These are phyloP conservation scores for Tenebrio molitor DNA, from an alignment of 1,140 invertebrate genomes.

Conservation along the genomic window DNA sequence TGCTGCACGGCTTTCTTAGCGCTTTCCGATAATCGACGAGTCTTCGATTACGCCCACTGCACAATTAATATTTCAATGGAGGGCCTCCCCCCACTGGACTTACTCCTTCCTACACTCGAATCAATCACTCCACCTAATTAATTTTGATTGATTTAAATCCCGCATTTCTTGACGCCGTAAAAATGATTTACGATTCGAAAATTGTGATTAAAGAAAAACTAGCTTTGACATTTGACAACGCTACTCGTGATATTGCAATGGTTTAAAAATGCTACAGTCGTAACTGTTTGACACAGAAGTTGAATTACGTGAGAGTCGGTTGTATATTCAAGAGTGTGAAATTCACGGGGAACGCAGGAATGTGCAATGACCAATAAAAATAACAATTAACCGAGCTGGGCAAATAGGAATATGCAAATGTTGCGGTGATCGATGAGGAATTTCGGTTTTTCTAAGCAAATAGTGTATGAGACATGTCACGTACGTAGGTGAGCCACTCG, in stretches of 20 bases:
- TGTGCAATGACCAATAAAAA: slow-evolving; percentile 13
- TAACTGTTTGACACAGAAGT: too few relatives aligned
- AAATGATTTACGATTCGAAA: not conserved
- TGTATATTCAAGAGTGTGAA: slow-evolving; percentile 11
- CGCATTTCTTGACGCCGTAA: not conserved
- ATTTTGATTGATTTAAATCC: slow-evolving; percentile 1
- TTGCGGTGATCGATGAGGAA: slow-evolving; percentile 20
- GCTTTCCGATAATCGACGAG: slow-evolving; percentile 23
- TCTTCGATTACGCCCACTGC: slow-evolving; percentile 15
- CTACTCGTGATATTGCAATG: not conserved
- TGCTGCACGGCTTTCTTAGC: slow-evolving; percentile 16
- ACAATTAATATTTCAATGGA: not conserved
- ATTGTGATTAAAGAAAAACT: not conserved
- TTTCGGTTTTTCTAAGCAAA: not conserved
- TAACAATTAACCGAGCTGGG: not conserved
- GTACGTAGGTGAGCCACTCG: not conserved
- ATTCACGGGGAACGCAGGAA: not conserved
- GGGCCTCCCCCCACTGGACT: not conserved
- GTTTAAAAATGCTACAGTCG: not conserved
- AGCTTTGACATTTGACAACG: too few relatives aligned
- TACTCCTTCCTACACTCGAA: too few relatives aligned
- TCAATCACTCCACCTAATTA: slow-evolving; percentile 1
- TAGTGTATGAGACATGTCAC: slow-evolving; percentile 33
- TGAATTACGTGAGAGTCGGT: too few relatives aligned
- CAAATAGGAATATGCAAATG: slow-evolving; percentile 23